These are phyloP conservation scores for Alauda arvensis DNA, from an alignment of 2,797 vertebrate species.

Conservation along the genomic window DNA sequence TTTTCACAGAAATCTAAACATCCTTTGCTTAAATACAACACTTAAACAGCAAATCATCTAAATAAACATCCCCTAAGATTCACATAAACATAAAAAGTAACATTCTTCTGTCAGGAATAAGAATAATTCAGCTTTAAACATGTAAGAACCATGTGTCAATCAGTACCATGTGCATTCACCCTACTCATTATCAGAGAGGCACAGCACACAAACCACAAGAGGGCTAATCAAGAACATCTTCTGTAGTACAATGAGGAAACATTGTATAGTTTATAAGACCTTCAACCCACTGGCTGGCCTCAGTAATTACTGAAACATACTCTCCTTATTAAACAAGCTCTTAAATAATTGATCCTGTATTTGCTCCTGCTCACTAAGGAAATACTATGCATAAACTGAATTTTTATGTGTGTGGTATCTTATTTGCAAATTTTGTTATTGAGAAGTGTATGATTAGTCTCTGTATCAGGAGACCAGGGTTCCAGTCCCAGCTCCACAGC, in stretches of 20 bases:
- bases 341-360: slow-evolving; percentile 47
- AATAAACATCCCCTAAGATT: not conserved
- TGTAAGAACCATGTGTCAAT: not conserved
- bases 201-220: slow-evolving; percentile 4
- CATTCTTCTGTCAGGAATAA: not conserved
- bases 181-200: not conserved
- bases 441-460: slow-evolving; percentile 36
- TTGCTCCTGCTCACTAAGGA: slow-evolving; percentile 48
- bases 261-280: slow-evolving; percentile 9
- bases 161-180: not conserved
- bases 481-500: not conserved
- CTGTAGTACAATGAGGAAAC: slow-evolving; percentile 1
- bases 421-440: slow-evolving; percentile 63
- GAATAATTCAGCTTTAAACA: not conserved
- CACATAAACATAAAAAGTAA: not conserved
- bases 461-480: not conserved
- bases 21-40: not conserved
- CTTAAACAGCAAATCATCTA: not conserved
- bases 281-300: slow-evolving; percentile 32
- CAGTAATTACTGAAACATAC: slow-evolving; percentile 56
- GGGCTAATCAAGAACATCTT: slow-evolving; percentile 27
- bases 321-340: slow-evolving; percentile 48
- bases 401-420: slow-evolving; percentile 29
- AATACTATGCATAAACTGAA: slow-evolving; percentile 32
- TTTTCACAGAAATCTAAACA: not conserved